Conservation (phyloP, 2,888 invertebrate genomes). For the Barypeithes pellucidus region DNA sequence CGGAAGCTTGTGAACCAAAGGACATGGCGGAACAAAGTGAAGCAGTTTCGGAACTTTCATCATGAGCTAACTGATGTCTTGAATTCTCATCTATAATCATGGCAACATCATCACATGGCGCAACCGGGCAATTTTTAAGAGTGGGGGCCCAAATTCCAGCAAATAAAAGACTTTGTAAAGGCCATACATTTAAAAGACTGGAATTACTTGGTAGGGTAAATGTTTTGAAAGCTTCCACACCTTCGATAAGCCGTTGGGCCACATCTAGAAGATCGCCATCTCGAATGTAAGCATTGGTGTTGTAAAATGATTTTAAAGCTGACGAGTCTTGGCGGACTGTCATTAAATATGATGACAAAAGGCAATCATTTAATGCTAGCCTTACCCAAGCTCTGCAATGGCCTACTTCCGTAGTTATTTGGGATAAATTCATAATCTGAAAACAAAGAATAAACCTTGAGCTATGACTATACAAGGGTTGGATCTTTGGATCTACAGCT, state of each 20-base stretch:
- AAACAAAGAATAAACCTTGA: conserved; percentile 56
- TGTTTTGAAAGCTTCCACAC: conserved; percentile 81
- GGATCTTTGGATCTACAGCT: no score
- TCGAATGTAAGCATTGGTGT: conserved; percentile 85
- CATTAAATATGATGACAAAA: conserved; percentile 89
- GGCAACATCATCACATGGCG: conserved; percentile 86
- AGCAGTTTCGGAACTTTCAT: conserved; percentile 65
- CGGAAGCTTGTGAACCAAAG: conserved; percentile 70
- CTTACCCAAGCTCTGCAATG: conserved; percentile 94
- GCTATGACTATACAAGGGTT: not conserved
- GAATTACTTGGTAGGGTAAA: conserved; percentile 88
- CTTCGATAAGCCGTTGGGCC: conserved; percentile 83
- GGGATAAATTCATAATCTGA: conserved; percentile 81
- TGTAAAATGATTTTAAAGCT: conserved; percentile 88
- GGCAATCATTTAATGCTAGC: conserved; percentile 89
- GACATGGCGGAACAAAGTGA: conserved; percentile 68
- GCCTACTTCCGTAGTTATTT: conserved; percentile 92
- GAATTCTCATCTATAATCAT: conserved; percentile 68
- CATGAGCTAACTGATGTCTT: conserved; percentile 50
- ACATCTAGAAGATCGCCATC: conserved; percentile 88
- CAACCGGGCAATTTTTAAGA: conserved; percentile 82
- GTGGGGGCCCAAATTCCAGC: conserved; percentile 91
- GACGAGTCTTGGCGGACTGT: conserved; percentile 85
- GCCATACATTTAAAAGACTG: conserved; percentile 92
- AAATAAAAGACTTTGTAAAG: conserved; percentile 84